Evolutionary conservation across 1,140 invertebrate species (phyloP), one percentile per base, ranked within the genome.

Genomic region (Rhagoletis pomonella): DNA sequence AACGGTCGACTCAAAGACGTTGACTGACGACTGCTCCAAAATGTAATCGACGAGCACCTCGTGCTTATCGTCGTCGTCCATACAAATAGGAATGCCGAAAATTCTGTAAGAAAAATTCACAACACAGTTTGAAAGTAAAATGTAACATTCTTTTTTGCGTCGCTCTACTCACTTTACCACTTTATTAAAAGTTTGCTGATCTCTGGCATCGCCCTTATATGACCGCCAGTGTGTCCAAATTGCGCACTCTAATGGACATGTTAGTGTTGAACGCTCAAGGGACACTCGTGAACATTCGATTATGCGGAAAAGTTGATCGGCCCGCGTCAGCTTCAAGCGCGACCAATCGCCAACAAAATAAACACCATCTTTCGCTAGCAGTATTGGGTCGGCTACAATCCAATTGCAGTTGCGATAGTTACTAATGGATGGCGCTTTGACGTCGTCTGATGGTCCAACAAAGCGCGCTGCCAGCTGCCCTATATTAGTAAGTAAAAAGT

Each of bases 191-290:
- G 12, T 88, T 50, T 88, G 44, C 29, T 86, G 58, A 69, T 89
- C 89, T n/a, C 87, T 50, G 0, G 87, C 50, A 42, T 91, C 88
- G 44, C 91, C 90, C 47, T 90, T 88, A 29, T 89, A 89, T 0
- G 90, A 90, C 87, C 89, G 90, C 91, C 91, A 92, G 69, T 92
- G 89, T 4, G 89, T 88, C 92, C 92, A 93, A 6, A 93, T 88
- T 5, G 92, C 89, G 3, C 91, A 85, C 19, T 91, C 89, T 0
- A 93, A 62, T 2, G 81, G 86, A 85, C 91, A 90, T 1, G 88
- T 87, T 6, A 10, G 62, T 4, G 89, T 85, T 6, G 88, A 6
- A 7, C 88, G 88, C 0, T 90, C 88, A 29, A 91, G 55, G 0
- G 89, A 65, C 14, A 93, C 89, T 0, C 64, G 59, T 17, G 90